These are phyloP conservation scores for Nowickia ferox DNA, from an alignment of 2,888 invertebrate species.

Conservation along the genomic window DNA sequence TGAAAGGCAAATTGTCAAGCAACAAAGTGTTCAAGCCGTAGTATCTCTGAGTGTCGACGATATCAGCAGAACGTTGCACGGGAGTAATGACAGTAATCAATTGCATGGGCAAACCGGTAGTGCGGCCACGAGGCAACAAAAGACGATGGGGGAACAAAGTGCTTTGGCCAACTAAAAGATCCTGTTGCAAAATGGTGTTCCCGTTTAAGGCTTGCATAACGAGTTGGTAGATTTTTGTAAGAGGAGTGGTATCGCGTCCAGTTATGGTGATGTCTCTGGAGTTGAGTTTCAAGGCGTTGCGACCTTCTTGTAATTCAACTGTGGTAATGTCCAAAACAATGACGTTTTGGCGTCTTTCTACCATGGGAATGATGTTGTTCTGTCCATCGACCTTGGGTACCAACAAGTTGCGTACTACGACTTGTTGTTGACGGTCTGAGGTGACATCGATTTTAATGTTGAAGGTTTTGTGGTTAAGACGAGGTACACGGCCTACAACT, in stretches of 20 bases:
- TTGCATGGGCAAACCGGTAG: slow-evolving; percentile 86
- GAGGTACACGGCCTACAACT: slow-evolving; percentile 80
- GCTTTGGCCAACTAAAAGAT: slow-evolving; percentile 78
- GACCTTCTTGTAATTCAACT: slow-evolving; percentile 85
- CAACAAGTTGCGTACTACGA: slow-evolving; percentile 86
- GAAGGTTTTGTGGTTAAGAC: slow-evolving; percentile 88
- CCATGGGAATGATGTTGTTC: slow-evolving; percentile 78
- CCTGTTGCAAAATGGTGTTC: slow-evolving; percentile 80
- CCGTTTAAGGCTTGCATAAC: slow-evolving; percentile 83
- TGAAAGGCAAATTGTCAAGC: slow-evolving; percentile 75
- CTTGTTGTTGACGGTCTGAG: slow-evolving; percentile 85
- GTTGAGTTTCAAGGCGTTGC: slow-evolving; percentile 79
- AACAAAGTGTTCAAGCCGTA: slow-evolving; percentile 56
- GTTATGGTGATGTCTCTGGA: slow-evolving; percentile 81
- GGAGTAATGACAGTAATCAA: slow-evolving; percentile 86
- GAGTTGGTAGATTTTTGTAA: slow-evolving; percentile 83
- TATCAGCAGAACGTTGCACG: slow-evolving; percentile 74
- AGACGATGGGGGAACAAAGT: slow-evolving; percentile 86
- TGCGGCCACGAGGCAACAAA: slow-evolving; percentile 86
- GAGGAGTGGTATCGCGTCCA: slow-evolving; percentile 85
- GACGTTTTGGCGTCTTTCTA: slow-evolving; percentile 85
- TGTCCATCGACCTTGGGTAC: slow-evolving; percentile 88
- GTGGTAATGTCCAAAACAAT: slow-evolving; percentile 87
- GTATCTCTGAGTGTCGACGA: neutral
- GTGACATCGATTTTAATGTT: slow-evolving; percentile 85